Base-by-base conservation (phyloP, 2,797 vertebrate genomes). In the Danio albolineatus region DNA sequence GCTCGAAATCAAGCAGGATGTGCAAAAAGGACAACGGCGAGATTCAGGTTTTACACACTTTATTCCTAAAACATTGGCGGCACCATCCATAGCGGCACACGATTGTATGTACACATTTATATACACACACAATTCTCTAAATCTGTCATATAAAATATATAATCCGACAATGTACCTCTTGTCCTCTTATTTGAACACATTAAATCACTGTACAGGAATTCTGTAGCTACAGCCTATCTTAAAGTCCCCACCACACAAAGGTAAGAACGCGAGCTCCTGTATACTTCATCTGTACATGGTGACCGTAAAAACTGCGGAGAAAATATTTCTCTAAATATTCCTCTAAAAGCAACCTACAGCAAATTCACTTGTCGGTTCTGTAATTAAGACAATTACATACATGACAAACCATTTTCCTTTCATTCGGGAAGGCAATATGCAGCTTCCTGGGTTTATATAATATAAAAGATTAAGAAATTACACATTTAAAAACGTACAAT, bases 401-500 rank as follows among this genome's bases (percentile, higher is more conserved):
- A 96, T 92, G 91, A 97, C 95, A 96, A 96, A 98, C 95, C 97
- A 96, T 97, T 96, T 98, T 95, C 95, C 98, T 98, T 98, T 98
- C 96, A 98, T 95, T 95, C 16, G 96, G 96, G 96, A 99, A 98
- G 96, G 95, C 93, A 88, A 93, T 95, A 97, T 96, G 97, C 96
- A 97, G 95, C 96, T 97, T 96, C 96, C 65, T 12, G 41, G 39
- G 49, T 81, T 74, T 74, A 79, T 74, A 80, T 80, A 72, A 93
- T 98, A 97, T 98, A 98, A 98, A 99, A 98, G 96, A 97, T 98
- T 98, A 98, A 98, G 97, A 97, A 98, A 99, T 97, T 98, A 97
- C 97, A 99, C 97, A 98, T 99, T 98, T 99, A 98, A 99, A 99
- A 99, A 99, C 96, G 95, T 99, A 98, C 96, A 99, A 99, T 99